Evolutionary conservation across 2,113 vertebrate genomes (phyloP).

Genomic region (Chaetodon auriga): DNA sequence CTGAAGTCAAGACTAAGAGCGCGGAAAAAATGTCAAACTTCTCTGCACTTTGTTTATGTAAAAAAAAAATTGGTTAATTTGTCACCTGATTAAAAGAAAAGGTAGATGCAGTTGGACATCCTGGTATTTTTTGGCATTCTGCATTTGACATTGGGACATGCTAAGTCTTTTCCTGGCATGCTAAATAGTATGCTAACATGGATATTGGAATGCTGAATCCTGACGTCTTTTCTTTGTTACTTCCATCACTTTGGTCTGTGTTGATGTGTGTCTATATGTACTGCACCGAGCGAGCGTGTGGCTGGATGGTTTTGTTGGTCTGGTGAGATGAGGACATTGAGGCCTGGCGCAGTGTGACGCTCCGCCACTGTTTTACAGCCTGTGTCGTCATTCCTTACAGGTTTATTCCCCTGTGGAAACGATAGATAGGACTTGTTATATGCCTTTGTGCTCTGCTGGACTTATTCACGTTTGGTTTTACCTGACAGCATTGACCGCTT

Average conservation of each 20-base stretch:
- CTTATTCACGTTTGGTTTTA: constrained; percentile 63
- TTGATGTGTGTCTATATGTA: background rate
- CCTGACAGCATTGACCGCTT: constrained; percentile 47
- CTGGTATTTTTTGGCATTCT: too few relatives aligned
- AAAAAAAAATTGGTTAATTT: background rate
- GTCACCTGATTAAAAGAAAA: too few relatives aligned
- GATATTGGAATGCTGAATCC: background rate
- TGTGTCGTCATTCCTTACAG: constrained; percentile 40
- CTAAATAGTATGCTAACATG: too few relatives aligned
- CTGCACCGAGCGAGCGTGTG: constrained; percentile 25
- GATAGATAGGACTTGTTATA: constrained; percentile 61
- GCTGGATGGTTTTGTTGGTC: constrained; percentile 5
- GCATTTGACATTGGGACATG: too few relatives aligned
- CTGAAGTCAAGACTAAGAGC: background rate
- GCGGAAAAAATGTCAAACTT: background rate
- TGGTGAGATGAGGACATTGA: constrained; percentile 10
- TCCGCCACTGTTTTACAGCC: constrained; percentile 45
- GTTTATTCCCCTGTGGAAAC: constrained; percentile 65
- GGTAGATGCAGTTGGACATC: too few relatives aligned
- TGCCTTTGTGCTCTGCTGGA: constrained; percentile 42
- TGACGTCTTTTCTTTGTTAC: background rate
- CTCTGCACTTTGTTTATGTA: background rate
- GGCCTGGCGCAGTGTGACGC: constrained; percentile 34
- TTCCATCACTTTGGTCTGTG: background rate
- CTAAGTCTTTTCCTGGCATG: too few relatives aligned